A percentile compares a stretch with the other conserved stretches of the same genome.
Conservation (phyloP, 2,888 invertebrate species). For the Coenonympha glycerion region DNA sequence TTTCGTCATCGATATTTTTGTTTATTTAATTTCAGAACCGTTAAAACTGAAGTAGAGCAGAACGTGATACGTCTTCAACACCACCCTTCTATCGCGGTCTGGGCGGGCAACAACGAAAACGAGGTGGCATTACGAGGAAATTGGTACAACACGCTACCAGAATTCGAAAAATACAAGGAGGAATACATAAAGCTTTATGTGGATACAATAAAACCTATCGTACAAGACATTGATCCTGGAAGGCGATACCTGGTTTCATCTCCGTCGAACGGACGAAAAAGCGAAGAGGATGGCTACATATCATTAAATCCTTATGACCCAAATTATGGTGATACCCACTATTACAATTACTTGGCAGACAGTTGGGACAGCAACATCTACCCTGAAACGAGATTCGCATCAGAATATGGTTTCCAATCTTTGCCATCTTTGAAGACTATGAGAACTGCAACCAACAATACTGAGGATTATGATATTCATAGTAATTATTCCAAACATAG, state of each 20-base stretch:
- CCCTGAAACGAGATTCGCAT: slow-evolving; percentile 89
- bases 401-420: slow-evolving; percentile 97
- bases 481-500: slow-evolving; percentile 83
- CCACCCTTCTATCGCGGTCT: slow-evolving; percentile 91
- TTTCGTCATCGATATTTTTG: no score
- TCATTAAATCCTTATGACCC: slow-evolving; percentile 85
- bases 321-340: slow-evolving; percentile 93
- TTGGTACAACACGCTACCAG: slow-evolving; percentile 81
- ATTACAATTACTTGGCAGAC: slow-evolving; percentile 89
- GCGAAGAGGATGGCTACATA: slow-evolving; percentile 84
- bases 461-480: slow-evolving; percentile 66
- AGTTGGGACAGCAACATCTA: slow-evolving; percentile 87
- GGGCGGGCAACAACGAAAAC: slow-evolving; percentile 98
- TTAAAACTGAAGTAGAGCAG: slow-evolving; percentile 84
- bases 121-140: slow-evolving; percentile 89
- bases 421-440: slow-evolving; percentile 85
- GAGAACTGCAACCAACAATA: slow-evolving; percentile 71
- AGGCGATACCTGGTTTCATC: slow-evolving; percentile 89
- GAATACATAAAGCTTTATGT: slow-evolving; percentile 92
- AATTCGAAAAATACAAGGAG: slow-evolving; percentile 75
- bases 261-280: slow-evolving; percentile 89
- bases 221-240: slow-evolving; percentile 77
- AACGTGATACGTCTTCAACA: slow-evolving; percentile 88
- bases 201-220: slow-evolving; percentile 80
- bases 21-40: slow-evolving; percentile 70